These are phyloP conservation scores for Charaxes varanes DNA, from an alignment of 1,140 invertebrate genomes.

Conservation along the genomic window DNA sequence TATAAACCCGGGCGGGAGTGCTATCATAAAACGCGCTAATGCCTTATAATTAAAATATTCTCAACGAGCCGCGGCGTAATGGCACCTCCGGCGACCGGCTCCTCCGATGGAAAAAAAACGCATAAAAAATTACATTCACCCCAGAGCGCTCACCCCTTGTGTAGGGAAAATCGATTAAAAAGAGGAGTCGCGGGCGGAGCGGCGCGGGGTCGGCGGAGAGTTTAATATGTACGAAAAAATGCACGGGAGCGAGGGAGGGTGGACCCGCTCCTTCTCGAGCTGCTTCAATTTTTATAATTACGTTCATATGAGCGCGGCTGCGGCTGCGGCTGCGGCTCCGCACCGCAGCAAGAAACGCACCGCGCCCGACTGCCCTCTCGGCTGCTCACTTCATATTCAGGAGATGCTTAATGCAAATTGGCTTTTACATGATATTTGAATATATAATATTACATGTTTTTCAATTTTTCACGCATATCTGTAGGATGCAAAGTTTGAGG, in stretches of 20 bases:
- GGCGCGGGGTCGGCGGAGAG: constrained; percentile 42
- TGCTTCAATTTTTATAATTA: constrained; percentile 74
- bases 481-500: too few species aligned
- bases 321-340: constrained; percentile 17
- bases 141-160: constrained; percentile 73
- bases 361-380: background rate
- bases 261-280: constrained; percentile 48
- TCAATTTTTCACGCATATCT: too few species aligned
- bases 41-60: constrained; percentile 75
- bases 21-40: constrained; percentile 73
- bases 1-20: constrained; percentile 68
- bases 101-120: constrained; percentile 69
- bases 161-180: constrained; percentile 74
- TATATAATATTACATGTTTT: too few species aligned
- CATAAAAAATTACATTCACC: constrained; percentile 77
- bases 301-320: constrained; percentile 65
- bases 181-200: constrained; percentile 64
- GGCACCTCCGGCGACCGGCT: constrained; percentile 69
- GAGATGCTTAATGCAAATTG: too few species aligned
- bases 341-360: too few species aligned
- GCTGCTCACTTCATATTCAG: constrained; percentile 19
- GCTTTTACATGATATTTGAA: too few species aligned
- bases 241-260: constrained; percentile 68
- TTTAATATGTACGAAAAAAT: constrained; percentile 75
- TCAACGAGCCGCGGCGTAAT: constrained; percentile 75